These are phyloP conservation scores for Nesospiza acunhae DNA, from an alignment of 2,113 vertebrate species.

Conservation along the genomic window DNA sequence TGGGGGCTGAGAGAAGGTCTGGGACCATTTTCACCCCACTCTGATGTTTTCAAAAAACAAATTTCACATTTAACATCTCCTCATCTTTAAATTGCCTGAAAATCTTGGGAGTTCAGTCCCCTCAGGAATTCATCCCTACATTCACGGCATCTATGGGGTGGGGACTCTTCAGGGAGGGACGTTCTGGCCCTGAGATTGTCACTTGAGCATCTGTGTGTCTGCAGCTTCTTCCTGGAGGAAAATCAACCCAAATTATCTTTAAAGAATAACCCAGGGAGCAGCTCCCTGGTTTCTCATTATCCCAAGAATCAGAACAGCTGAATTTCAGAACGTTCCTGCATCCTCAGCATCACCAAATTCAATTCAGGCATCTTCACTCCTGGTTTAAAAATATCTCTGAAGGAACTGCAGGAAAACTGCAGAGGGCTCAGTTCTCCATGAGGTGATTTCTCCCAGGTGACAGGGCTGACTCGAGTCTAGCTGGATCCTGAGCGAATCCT, in stretches of 20 bases:
- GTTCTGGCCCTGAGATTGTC: background rate
- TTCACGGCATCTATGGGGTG: background rate
- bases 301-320: background rate
- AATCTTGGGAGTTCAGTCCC: background rate
- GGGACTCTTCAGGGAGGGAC: background rate
- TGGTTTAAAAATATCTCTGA: background rate
- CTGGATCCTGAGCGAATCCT: background rate
- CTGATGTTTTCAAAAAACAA: background rate
- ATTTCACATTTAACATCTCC: background rate
- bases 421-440: background rate
- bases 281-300: background rate
- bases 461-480: background rate
- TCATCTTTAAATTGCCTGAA: background rate
- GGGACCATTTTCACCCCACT: background rate
- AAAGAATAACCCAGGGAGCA: background rate
- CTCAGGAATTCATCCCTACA: background rate
- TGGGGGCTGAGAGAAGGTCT: background rate
- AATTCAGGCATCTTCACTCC: background rate
- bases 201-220: background rate
- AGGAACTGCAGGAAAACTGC: background rate
- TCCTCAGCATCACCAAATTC: rapidly evolving
- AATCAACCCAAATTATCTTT: background rate
- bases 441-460: background rate
- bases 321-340: background rate
- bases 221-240: background rate